Evolutionary conservation across 2,797 vertebrate genomes (phyloP).

Genomic region (Micrastur ruficollis): DNA sequence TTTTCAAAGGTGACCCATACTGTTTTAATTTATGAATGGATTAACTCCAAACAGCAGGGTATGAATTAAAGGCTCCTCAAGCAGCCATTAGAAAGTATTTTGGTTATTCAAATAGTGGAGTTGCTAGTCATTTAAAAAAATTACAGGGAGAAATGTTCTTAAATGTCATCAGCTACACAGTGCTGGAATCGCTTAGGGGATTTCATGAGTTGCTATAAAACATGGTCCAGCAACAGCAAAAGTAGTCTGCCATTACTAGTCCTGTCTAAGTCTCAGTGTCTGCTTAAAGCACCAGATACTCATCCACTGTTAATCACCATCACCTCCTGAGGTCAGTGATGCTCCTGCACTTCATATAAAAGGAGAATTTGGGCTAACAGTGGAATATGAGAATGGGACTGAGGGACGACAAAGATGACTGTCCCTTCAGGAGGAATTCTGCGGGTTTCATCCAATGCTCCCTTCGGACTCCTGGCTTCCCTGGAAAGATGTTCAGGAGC

Average conservation of each 20-base stretch:
- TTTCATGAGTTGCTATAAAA: not conserved
- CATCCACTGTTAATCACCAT: not conserved
- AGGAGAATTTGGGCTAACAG: not conserved
- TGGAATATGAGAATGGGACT: not conserved
- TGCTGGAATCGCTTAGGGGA: not conserved
- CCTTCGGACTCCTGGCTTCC: not conserved
- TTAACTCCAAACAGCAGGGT: not conserved
- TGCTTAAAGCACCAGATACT: not conserved
- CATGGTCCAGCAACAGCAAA: not conserved
- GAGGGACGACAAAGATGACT: not conserved
- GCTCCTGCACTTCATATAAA: not conserved
- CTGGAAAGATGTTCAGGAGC: not conserved
- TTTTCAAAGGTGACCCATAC: not conserved
- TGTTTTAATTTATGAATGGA: slow-evolving; percentile 1
- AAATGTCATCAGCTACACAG: not conserved
- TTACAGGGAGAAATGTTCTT: not conserved
- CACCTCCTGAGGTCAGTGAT: not conserved
- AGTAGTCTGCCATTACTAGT: not conserved
- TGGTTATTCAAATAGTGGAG: slow-evolving; percentile 2
- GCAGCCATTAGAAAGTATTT: slow-evolving; percentile 17
- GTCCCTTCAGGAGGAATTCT: not conserved
- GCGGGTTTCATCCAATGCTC: not conserved
- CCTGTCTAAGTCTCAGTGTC: not conserved
- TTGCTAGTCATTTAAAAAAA: slow-evolving; percentile 13
- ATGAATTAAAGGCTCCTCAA: slow-evolving; percentile 12